These are phyloP conservation scores for Rhingia campestris DNA, from an alignment of 2,888 invertebrate genomes.

Conservation along the genomic window DNA sequence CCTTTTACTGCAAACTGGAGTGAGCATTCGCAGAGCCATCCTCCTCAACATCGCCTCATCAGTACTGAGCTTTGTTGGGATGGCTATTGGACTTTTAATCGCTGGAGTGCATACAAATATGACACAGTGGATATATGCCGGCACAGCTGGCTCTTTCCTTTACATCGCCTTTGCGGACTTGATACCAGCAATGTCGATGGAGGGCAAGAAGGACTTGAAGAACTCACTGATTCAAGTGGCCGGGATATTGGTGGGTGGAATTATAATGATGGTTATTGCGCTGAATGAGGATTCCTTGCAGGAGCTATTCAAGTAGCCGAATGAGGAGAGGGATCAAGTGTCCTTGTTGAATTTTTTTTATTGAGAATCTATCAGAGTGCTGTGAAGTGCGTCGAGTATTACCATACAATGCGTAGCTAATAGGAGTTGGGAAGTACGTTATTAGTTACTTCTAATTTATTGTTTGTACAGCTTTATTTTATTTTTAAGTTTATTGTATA, in stretches of 20 bases:
- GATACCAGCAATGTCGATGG: conserved; percentile 86
- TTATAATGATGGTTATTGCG: conserved; percentile 90
- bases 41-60: conserved; percentile 90
- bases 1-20: conserved; percentile 89
- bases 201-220: conserved; percentile 84
- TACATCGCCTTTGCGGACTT: conserved; percentile 92
- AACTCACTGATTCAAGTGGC: conserved; percentile 86
- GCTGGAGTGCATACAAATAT: conserved; percentile 88
- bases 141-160: conserved; percentile 91
- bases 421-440: conserved; percentile 7
- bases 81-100: conserved; percentile 87
- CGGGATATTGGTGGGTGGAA: conserved; percentile 87
- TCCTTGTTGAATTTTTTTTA: neutral
- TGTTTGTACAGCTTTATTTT: neutral
- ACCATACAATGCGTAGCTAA: conserved; percentile 26
- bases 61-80: conserved; percentile 88
- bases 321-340: neutral
- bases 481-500: neutral
- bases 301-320: conserved; percentile 77
- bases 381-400: conserved; percentile 64
- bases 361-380: conserved; percentile 66
- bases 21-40: conserved; percentile 88
- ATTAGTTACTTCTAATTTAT: neutral
- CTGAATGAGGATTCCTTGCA: conserved; percentile 86
- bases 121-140: conserved; percentile 90